Conservation (phyloP, 2,113 vertebrate species). For the Cettia cetti region DNA sequence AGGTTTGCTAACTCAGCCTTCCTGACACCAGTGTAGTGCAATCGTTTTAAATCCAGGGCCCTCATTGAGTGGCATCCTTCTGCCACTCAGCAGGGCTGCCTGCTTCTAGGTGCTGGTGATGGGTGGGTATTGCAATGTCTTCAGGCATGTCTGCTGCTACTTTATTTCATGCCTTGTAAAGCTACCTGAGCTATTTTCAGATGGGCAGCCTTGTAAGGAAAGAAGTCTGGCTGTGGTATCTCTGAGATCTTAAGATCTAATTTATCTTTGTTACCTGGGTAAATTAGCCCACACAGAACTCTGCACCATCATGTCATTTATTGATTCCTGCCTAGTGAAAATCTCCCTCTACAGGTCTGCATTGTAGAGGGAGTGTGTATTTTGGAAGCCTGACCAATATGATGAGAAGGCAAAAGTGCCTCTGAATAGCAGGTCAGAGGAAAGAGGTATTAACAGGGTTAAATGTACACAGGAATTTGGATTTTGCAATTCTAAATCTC, state of each 20-base stretch:
- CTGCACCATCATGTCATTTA: background rate
- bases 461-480: background rate
- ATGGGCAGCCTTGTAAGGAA: background rate
- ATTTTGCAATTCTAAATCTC: background rate
- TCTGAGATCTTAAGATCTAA: background rate
- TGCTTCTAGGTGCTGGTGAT: background rate
- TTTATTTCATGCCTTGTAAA: background rate
- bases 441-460: background rate
- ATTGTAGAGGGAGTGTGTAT: accelerated
- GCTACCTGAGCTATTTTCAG: background rate
- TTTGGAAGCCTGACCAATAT: background rate
- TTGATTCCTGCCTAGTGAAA: background rate
- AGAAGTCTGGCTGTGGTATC: background rate
- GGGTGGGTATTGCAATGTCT: background rate
- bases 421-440: background rate
- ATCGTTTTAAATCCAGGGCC: background rate
- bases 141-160: background rate
- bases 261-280: background rate
- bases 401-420: background rate
- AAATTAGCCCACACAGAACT: background rate
- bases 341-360: background rate
- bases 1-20: background rate
- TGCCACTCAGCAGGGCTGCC: background rate
- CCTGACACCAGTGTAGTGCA: background rate
- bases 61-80: background rate